Conservation (phyloP, 2,797 vertebrate species). For the Psittacula derbiana region DNA sequence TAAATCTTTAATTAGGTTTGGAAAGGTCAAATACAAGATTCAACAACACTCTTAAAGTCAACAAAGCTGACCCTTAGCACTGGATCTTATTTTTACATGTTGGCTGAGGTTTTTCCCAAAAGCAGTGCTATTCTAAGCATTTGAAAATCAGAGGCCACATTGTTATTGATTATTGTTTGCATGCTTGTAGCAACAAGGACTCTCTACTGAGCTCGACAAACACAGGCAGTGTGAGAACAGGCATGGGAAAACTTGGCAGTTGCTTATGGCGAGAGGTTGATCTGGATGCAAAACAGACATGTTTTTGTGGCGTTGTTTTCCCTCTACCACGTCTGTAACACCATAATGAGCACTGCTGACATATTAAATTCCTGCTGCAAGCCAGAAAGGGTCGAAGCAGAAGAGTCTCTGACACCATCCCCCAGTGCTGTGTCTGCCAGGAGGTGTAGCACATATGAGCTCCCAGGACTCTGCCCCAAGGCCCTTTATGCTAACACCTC, state of each 20-base stretch:
- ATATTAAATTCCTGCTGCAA: not conserved
- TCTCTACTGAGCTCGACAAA: not conserved
- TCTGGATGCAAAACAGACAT: not conserved
- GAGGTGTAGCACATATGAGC: rapidly evolving
- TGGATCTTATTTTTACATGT: not conserved
- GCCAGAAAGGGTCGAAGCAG: not conserved
- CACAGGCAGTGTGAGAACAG: not conserved
- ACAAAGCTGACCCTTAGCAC: not conserved
- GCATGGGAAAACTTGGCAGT: not conserved
- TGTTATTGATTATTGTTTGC: not conserved
- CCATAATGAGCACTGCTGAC: not conserved
- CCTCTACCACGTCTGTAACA: not conserved
- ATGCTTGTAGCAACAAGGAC: not conserved
- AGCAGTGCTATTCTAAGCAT: not conserved
- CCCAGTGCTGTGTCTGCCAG: not conserved
- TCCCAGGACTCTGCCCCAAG: not conserved
- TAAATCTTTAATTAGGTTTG: not conserved
- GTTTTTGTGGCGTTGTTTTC: not conserved
- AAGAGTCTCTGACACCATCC: not conserved
- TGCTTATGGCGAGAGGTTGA: not conserved
- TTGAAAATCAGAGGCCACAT: not conserved
- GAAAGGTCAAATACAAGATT: not conserved
- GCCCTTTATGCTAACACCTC: not conserved
- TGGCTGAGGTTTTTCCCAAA: not conserved
- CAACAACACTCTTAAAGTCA: not conserved